Evolutionary conservation across 2,797 vertebrate genomes (phyloP).

Genomic region (Pseudochaenichthys georgianus): DNA sequence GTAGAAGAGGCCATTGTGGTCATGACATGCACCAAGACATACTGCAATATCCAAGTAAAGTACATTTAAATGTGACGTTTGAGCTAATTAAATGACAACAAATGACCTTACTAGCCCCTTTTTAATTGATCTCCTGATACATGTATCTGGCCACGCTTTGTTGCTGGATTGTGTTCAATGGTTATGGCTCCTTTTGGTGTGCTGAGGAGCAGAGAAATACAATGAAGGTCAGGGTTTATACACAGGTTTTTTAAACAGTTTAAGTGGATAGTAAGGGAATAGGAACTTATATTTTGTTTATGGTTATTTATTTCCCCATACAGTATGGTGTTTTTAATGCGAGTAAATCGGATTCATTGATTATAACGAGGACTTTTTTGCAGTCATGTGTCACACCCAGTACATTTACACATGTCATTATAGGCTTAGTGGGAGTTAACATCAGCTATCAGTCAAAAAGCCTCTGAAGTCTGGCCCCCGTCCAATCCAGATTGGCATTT

Average conservation of each 20-base stretch:
- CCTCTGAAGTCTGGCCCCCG: slow-evolving; percentile 26
- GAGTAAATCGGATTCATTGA: not conserved
- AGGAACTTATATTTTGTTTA: not conserved
- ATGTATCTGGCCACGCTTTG: slow-evolving; percentile 16
- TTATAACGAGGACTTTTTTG: not conserved
- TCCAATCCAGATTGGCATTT: slow-evolving; percentile 16
- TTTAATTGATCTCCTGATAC: too few relatives aligned
- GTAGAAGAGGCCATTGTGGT: not conserved
- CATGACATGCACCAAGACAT: not conserved
- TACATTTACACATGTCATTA: slow-evolving; percentile 30
- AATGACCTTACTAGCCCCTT: not conserved
- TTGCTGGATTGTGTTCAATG: slow-evolving; percentile 24
- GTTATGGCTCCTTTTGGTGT: slow-evolving; percentile 26
- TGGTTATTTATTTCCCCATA: not conserved
- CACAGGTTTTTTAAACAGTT: slow-evolving; percentile 9
- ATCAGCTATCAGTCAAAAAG: slow-evolving; percentile 22
- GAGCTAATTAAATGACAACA: not conserved
- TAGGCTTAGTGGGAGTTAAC: slow-evolving; percentile 28
- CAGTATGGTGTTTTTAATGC: not conserved
- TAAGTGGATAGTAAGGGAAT: too few relatives aligned
- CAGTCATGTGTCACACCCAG: not conserved
- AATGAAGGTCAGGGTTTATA: slow-evolving; percentile 32
- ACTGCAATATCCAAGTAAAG: too few relatives aligned
- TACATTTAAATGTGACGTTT: too few relatives aligned
- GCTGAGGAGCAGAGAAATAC: slow-evolving; percentile 8